Evolutionary conservation across 1,140 invertebrate species (phyloP).

Genomic region (Cyclina sinensis): DNA sequence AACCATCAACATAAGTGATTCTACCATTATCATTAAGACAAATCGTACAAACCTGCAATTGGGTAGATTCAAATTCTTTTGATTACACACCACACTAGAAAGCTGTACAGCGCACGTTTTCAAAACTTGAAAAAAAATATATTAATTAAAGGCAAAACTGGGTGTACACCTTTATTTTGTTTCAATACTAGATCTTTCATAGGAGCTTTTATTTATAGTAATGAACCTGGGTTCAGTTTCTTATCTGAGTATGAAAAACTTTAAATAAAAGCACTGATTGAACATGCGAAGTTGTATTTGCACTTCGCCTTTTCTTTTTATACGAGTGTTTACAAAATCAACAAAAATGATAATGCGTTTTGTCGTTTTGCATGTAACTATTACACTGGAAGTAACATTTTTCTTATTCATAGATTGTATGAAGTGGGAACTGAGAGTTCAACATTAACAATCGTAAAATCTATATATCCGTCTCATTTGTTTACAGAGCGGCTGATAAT

Average conservation of each 20-base stretch:
- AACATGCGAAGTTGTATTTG: conserved; percentile 24
- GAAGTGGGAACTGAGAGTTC: neutral
- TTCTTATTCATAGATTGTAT: neutral
- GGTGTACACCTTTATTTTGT: neutral
- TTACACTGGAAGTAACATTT: neutral
- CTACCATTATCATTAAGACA: too few species aligned
- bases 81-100: too few species aligned
- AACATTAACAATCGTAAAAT: conserved; percentile 7
- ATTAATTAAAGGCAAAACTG: neutral
- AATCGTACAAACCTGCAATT: too few species aligned
- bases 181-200: neutral
- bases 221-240: neutral
- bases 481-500: neutral
- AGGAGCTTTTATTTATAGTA: neutral
- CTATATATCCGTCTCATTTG: neutral
- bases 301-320: neutral
- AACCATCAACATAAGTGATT: too few species aligned
- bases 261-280: neutral
- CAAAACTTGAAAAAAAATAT: too few species aligned
- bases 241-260: conserved; percentile 1
- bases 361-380: neutral
- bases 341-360: neutral
- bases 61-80: too few species aligned
- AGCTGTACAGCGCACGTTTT: too few species aligned
- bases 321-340: neutral